Evolutionary conservation across 2,888 invertebrate species (phyloP).

Genomic region (Drosophila cyrtoloma): DNA sequence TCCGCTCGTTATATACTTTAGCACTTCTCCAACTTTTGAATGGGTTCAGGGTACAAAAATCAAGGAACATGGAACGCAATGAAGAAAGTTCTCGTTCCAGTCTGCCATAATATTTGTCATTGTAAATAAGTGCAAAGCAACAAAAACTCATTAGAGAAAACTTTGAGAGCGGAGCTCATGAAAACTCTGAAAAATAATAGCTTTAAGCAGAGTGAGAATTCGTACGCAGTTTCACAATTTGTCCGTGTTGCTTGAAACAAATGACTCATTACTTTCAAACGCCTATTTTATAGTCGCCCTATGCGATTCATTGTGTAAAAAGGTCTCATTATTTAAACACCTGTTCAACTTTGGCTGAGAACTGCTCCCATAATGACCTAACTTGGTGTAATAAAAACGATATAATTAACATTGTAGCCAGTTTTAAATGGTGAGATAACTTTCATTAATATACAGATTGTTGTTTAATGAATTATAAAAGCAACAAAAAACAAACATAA

Average conservation of each 20-base stretch:
- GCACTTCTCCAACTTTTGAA: background rate
- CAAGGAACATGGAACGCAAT: background rate
- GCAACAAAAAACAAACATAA: conserved; percentile 17
- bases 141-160: background rate
- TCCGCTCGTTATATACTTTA: background rate
- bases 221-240: background rate
- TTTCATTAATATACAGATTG: conserved; percentile 50
- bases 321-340: conserved; percentile 10
- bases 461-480: conserved; percentile 49
- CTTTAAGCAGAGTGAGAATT: background rate
- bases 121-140: background rate
- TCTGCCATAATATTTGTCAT: background rate
- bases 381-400: conserved; percentile 22
- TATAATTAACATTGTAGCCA: conserved; percentile 20
- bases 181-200: background rate
- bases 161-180: background rate
- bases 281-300: background rate
- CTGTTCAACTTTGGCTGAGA: background rate
- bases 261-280: background rate
- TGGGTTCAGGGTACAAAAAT: background rate
- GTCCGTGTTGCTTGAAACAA: background rate
- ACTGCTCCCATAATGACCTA: background rate
- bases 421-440: conserved; percentile 25
- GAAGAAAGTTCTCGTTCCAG: background rate
- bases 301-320: background rate